Conservation (phyloP, 2,797 vertebrate species). For the Gallirallus australis region DNA sequence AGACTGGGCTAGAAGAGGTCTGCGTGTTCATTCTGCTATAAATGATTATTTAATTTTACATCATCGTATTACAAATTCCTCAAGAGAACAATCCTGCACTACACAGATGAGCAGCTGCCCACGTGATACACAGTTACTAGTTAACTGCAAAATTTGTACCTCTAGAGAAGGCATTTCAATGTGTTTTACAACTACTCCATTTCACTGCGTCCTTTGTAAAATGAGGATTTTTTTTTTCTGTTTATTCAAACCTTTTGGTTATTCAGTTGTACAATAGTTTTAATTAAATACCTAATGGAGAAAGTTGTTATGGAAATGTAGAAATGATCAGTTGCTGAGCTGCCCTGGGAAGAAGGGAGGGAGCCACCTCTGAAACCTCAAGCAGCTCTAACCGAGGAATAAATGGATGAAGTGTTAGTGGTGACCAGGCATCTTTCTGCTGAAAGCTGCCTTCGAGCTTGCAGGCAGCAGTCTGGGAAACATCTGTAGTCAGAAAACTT, state of each 20-base stretch:
- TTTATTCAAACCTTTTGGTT: not conserved
- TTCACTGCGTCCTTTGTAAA: not conserved
- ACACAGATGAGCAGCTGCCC: not conserved
- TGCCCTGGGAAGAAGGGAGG: accelerated
- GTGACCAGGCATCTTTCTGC: not conserved
- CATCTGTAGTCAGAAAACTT: accelerated
- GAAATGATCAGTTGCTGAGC: accelerated
- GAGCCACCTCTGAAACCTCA: accelerated
- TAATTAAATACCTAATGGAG: too few relatives aligned
- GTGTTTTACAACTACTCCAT: not conserved
- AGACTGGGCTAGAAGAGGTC: not conserved
- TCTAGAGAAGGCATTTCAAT: too few relatives aligned
- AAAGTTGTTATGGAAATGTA: not conserved
- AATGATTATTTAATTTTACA: not conserved
- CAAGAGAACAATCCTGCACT: too few relatives aligned
- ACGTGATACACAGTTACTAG: too few relatives aligned
- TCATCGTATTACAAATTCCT: not conserved
- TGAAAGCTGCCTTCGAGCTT: too few relatives aligned
- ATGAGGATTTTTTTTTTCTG: not conserved
- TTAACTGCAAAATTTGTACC: too few relatives aligned
- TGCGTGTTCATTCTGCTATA: not conserved
- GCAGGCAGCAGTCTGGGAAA: accelerated
- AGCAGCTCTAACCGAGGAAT: accelerated
- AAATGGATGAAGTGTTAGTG: accelerated
- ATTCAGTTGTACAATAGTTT: not conserved